These are phyloP conservation scores for Hapalemur alaotrensis DNA, from an alignment of 2,797 vertebrate genomes.

Conservation along the genomic window DNA sequence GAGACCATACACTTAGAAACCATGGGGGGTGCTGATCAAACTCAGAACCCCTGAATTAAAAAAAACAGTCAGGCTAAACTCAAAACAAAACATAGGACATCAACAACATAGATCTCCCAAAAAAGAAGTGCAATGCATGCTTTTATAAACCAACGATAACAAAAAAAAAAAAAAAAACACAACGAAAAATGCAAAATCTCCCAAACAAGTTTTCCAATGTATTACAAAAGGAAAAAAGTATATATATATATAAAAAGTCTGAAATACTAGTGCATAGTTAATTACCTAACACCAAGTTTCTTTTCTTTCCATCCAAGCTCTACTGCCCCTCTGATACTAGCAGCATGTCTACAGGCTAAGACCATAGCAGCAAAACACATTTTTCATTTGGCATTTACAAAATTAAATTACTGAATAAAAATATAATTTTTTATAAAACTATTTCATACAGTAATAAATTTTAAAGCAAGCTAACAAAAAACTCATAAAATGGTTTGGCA, in stretches of 20 bases:
- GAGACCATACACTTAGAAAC: constrained; percentile 74
- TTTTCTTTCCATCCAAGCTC: constrained; percentile 84
- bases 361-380: constrained; percentile 89
- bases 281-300: constrained; percentile 83
- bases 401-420: constrained; percentile 92
- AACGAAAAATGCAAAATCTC: constrained; percentile 82
- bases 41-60: constrained; percentile 71
- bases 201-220: constrained; percentile 88
- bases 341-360: constrained; percentile 89
- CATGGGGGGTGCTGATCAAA: constrained; percentile 59
- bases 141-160: constrained; percentile 83
- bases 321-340: constrained; percentile 86
- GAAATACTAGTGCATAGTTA: constrained; percentile 90
- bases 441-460: constrained; percentile 90
- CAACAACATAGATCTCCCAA: constrained; percentile 89
- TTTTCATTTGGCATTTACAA: constrained; percentile 91
- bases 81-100: constrained; percentile 82
- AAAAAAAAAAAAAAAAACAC: constrained; percentile 52
- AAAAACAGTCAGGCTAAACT: constrained; percentile 76
- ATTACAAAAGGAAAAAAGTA: constrained; percentile 81
- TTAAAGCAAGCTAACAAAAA: constrained; percentile 88
- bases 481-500: constrained; percentile 81
- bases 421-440: constrained; percentile 92
- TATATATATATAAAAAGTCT: constrained; percentile 82
- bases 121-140: constrained; percentile 90